Base-by-base conservation (phyloP, 2,888 invertebrate genomes). In the Fragum sueziense region DNA sequence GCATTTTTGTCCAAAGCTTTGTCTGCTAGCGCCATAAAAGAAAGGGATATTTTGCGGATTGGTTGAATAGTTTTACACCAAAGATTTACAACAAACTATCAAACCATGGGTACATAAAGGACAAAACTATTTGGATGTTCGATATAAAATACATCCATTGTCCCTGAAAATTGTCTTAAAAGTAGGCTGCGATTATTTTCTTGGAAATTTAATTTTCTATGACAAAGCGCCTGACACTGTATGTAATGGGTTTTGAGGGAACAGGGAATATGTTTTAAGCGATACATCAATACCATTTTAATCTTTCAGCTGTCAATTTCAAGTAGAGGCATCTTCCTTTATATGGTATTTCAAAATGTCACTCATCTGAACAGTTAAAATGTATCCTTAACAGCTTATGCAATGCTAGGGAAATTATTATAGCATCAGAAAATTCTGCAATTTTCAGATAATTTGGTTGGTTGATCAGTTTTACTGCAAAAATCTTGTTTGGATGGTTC, bases 121-220 rank as follows among this genome's bases (percentile, higher is more conserved):
- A 47, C 17, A 9, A 9, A 9, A 9, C 47, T n/a, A 47, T 14
- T 14, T 47, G 47, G 47, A n/a, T 47, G 47, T 47, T 20, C n/a
- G 47, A 47, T 47, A 2, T 47, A 47, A 47, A n/a, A n/a, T n/a
- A n/a, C n/a, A n/a, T n/a, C n/a, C n/a, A n/a, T n/a, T 47, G 47
- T 47, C 47, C n/a, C 47, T 4, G 47, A 47, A 47, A 47, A 47
- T 47, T 25, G 27, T 57, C 57, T 6, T 9, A 11, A 27, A 57
- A 22, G 4, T 25, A 27, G 57, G 27, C 22, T 20, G 11, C 9
- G 57, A 57, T 6, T 57, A 57, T 57, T 61, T 61, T 61, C 61
- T 61, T n/a, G 11, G 61, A 61, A 59, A 61, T 61, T 61, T 61
- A 61, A 61, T 61, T 61, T 61, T 61, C 31, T 61, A 14, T 61